Base-by-base conservation (phyloP, 1,140 invertebrate genomes). In the Hycleus cichorii region DNA sequence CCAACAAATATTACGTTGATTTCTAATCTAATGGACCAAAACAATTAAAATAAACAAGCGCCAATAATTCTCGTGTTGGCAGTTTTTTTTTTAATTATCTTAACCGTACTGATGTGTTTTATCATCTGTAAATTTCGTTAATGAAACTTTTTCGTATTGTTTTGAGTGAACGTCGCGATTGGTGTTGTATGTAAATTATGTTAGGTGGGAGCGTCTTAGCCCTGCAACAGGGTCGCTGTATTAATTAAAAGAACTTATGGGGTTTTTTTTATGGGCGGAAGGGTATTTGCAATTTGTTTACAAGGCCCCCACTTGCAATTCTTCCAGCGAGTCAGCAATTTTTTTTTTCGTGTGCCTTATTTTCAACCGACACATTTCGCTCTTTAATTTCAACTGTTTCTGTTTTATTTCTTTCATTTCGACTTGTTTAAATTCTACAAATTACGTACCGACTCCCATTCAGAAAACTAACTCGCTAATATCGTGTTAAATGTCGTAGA, bases 201-300 rank as follows among this genome's bases (percentile, higher is more conserved):
- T 26, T 46, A 54, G 51, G 50, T 59, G 52, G 47, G 39, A 47
- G 43, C 43, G 49, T 49, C 42, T 51, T 50, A 39, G 32, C 57
- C 50, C 51, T 27, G 47, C 52, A 43, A 53, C 51, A 38, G 49
- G 51, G 46, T 18, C 39, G 44, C 47, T 32, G 53, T 54, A 63
- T 60, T 63, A 65, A 65, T 65, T 65, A 65, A 65, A 65, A 65
- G 60, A 65, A 65, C 57, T 65, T 65, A 65, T 62, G 58, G 57
- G 59, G 32, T 43, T 62, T 60, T 59, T 64, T 62, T 60, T 58
- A 64, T 48, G 50, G 50, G 53, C 57, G 56, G 59, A 63, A 63
- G 60, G 60, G 60, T 63, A 59, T 63, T 47, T 56, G 60, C 57
- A 63, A 63, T 63, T 63, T 63, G 60, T 63, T 63, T 59, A 59